A percentile compares a stretch with the other conserved stretches of the same genome.
Conservation (phyloP, 2,113 vertebrate genomes). For the Gymnobelideus leadbeateri region DNA sequence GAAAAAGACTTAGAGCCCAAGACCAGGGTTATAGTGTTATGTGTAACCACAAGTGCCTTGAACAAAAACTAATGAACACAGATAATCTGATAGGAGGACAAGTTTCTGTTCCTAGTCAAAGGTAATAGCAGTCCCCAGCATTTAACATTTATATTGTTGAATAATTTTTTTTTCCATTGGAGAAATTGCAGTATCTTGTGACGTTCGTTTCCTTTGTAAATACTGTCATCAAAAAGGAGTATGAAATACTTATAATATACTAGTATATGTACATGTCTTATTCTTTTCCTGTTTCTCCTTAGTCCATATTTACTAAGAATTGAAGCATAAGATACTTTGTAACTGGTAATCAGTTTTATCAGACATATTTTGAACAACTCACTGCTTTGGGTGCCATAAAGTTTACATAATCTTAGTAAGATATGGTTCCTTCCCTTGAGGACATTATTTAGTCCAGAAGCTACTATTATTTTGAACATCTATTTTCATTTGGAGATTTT, state of each 20-base stretch:
- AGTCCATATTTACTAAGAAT: conserved; percentile 56
- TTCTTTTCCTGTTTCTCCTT: conserved; percentile 29
- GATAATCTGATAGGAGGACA: conserved; percentile 40
- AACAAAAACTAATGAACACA: conserved; percentile 53
- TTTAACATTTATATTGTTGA: conserved; percentile 15
- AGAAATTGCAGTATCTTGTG: conserved; percentile 18
- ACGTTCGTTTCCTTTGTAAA: conserved; percentile 32
- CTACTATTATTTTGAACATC: conserved; percentile 30
- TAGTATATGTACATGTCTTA: conserved; percentile 23
- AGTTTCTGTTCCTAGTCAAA: conserved; percentile 10
- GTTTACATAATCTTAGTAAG: conserved; percentile 33
- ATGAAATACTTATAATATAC: conserved; percentile 18
- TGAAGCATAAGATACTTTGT: conserved; percentile 51
- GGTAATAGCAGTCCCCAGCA: conserved; percentile 32
- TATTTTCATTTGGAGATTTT: conserved; percentile 24
- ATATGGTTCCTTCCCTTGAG: not conserved
- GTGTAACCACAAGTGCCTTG: not conserved
- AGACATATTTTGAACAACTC: conserved; percentile 21
- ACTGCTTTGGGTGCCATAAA: conserved; percentile 62
- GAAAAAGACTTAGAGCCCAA: not conserved
- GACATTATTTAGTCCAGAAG: conserved; percentile 43
- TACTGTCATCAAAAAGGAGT: not conserved
- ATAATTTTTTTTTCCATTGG: not conserved
- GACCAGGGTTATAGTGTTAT: not conserved
- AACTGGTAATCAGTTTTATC: conserved; percentile 27